These are phyloP conservation scores for Battus philenor DNA, from an alignment of 1,140 invertebrate genomes.

Conservation along the genomic window DNA sequence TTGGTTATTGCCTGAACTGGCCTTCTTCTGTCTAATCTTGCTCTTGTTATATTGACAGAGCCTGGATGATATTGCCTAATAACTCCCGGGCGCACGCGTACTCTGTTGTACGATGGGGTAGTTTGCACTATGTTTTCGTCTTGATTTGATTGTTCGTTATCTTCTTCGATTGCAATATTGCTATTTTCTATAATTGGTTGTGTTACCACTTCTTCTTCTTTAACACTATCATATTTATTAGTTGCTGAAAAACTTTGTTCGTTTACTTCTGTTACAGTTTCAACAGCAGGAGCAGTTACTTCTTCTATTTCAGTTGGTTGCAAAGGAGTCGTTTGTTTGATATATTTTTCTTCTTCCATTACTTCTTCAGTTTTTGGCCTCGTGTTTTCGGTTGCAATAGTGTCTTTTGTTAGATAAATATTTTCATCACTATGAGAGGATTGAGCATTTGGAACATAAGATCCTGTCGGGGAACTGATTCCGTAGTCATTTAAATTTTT, in stretches of 20 bases:
- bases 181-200: conserved; percentile 29
- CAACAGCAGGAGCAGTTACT: conserved; percentile 24
- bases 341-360: conserved; percentile 34
- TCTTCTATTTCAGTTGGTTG: conserved; percentile 30
- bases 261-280: conserved; percentile 32
- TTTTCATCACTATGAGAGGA: conserved; percentile 38
- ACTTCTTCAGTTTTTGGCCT: conserved; percentile 31
- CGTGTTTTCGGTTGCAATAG: conserved; percentile 30
- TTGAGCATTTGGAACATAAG: conserved; percentile 32
- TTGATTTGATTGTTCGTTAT: conserved; percentile 31
- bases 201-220: conserved; percentile 32
- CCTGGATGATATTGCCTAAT: conserved; percentile 57
- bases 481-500: conserved; percentile 23
- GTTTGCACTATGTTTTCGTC: conserved; percentile 59
- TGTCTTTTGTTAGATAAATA: conserved; percentile 38
- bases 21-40: conserved; percentile 44
- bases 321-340: conserved; percentile 31
- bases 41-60: conserved; percentile 46
- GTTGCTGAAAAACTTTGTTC: conserved; percentile 27
- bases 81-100: conserved; percentile 59
- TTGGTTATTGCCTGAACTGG: conserved; percentile 61
- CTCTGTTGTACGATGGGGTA: conserved; percentile 63
- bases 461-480: conserved; percentile 29
- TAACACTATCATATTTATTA: conserved; percentile 24
- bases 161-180: conserved; percentile 30